A percentile compares a stretch with the other conserved stretches of the same genome.
These are phyloP conservation scores for Diuraphis noxia DNA, from an alignment of 1,140 invertebrate genomes.

Conservation along the genomic window DNA sequence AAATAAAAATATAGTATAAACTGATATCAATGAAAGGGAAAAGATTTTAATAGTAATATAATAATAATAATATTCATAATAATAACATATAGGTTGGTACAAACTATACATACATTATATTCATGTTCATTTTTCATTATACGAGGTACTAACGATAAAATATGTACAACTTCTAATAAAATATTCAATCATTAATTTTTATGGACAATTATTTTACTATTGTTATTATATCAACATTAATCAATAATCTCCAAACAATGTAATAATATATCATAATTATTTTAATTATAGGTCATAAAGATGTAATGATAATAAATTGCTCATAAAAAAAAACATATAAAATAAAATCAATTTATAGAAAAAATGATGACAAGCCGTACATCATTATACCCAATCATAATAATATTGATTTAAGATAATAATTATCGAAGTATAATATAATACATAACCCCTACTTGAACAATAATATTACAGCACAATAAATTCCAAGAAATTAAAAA, in stretches of 20 bases:
- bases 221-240: not conserved
- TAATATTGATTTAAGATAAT: not conserved
- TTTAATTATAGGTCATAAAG: not conserved
- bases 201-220: not conserved
- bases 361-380: not conserved
- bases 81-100: not conserved
- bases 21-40: not conserved
- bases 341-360: not conserved
- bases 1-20: not conserved
- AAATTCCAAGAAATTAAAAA: not conserved
- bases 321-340: not conserved
- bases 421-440: not conserved
- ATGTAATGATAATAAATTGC: not conserved
- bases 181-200: not conserved
- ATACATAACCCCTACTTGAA: not conserved
- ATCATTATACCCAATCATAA: not conserved
- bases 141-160: not conserved
- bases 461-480: not conserved
- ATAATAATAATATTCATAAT: no score
- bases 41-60: not conserved
- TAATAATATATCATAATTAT: not conserved
- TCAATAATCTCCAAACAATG: not conserved
- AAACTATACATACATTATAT: no score
- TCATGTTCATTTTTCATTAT: not conserved
- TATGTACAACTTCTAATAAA: not conserved